Evolutionary conservation across 2,888 invertebrate genomes (phyloP).

Genomic region (Odontocerum albicorne): DNA sequence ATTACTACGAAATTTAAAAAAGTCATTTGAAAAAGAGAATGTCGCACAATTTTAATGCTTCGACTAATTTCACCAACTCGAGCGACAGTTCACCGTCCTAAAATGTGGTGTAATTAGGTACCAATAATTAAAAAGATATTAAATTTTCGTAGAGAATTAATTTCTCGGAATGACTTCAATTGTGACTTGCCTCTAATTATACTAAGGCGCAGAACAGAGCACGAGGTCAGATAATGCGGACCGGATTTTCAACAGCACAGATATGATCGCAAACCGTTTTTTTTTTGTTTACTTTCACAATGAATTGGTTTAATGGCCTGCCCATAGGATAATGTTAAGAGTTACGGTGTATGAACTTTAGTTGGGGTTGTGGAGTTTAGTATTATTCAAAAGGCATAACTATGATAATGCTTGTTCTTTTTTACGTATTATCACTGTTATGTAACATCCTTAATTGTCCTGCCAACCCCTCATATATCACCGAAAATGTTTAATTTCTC

Average conservation of each 20-base stretch:
- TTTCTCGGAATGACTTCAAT: conserved; percentile 30
- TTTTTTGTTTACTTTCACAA: conserved; percentile 14
- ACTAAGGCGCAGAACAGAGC: conserved; percentile 21
- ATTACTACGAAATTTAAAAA: too few species aligned
- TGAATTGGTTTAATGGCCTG: conserved; percentile 7
- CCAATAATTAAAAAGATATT: conserved; percentile 34
- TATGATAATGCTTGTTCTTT: too few species aligned
- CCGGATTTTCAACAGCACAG: conserved; percentile 18
- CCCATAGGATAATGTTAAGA: too few species aligned
- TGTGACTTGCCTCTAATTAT: conserved; percentile 21
- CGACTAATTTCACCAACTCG: background rate
- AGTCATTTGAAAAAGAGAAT: too few species aligned
- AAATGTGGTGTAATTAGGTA: conserved; percentile 28
- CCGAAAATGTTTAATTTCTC: too few species aligned
- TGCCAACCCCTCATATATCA: too few species aligned
- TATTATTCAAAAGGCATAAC: too few species aligned
- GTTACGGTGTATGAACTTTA: too few species aligned
- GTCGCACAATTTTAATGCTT: too few species aligned
- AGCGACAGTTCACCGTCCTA: conserved; percentile 13
- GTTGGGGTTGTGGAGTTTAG: too few species aligned
- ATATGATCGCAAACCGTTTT: conserved; percentile 2
- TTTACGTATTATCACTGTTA: too few species aligned
- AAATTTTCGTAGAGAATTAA: conserved; percentile 33
- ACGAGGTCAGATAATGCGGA: conserved; percentile 15
- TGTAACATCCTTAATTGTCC: too few species aligned